Base-by-base conservation (phyloP, 2,797 vertebrate species). In the Acrossocheilus fasciatus region DNA sequence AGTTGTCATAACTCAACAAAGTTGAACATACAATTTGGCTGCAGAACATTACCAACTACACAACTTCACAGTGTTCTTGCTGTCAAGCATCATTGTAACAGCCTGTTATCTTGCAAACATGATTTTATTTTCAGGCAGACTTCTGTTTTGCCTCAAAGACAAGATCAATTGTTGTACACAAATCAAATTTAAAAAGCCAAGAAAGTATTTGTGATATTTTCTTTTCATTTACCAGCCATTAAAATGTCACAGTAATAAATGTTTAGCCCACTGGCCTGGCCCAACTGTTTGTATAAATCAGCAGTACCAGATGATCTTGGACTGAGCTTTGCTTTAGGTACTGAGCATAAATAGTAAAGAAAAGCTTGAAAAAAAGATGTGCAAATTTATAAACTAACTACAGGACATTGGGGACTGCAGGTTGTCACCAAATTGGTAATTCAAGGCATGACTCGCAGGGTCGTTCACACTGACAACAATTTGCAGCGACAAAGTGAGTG, bases 161-260 rank as follows among this genome's bases (percentile, higher is more conserved):
- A 17, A 83, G 82, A 73, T 66, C 70, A 14, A 66, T 30, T 78
- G 36, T 59, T 73, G 9, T 9, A 81, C 85, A 91, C 77, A 69
- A 82, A 85, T 88, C 89, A 84, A 52, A 80, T 81, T 41, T 73
- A 79, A 80, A 81, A 86, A 81, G 80, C 30, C 39, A 8, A 50
- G 50, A 43, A 87, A 80, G 18, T 72, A 73, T 87, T 84, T 83
- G 86, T 75, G 64, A 88, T 91, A 86, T 90, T 66, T 86, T 86
- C 86, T 45, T 89, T 89, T 91, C 64, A 83, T 87, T 83, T 87
- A 62, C 62, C 76, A 74, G 77, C 85, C 86, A 82, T 87, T 62
- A 86, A 87, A 87, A 84, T 86, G 72, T 76, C 88, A 86, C 59
- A 64, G 70, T 85, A 69, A 34, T 88, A 84, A 92, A 91, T 89